Conservation (phyloP, 2,888 invertebrate genomes). For the Margaritifera margaritifera region DNA sequence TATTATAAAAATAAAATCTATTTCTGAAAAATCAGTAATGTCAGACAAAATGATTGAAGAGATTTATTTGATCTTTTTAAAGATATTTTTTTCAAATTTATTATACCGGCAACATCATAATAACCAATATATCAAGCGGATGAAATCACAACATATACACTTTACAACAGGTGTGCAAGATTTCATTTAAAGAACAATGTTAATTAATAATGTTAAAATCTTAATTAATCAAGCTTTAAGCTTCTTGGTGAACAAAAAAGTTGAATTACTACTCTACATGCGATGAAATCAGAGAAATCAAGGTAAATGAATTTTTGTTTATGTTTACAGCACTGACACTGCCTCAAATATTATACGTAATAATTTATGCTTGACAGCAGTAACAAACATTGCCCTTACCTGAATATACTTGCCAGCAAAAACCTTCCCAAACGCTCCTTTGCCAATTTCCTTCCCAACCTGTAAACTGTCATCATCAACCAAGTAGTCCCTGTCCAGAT, state of each 20-base stretch:
- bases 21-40: too few relatives aligned
- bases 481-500: conserved; percentile 86
- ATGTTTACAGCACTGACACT: too few relatives aligned
- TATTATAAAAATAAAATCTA: not conserved
- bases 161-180: too few relatives aligned
- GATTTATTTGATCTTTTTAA: too few relatives aligned
- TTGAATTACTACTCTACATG: not conserved
- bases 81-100: too few relatives aligned
- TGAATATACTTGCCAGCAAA: conserved; percentile 74
- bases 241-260: not conserved
- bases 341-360: not conserved
- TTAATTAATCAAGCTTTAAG: not conserved
- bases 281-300: not conserved
- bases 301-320: not conserved
- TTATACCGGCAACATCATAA: too few relatives aligned
- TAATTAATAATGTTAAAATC: too few relatives aligned
- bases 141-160: too few relatives aligned
- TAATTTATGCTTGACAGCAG: not conserved
- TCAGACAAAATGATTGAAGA: too few relatives aligned
- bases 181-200: too few relatives aligned
- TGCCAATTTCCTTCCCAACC: conserved; percentile 82
- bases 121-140: too few relatives aligned
- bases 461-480: conserved; percentile 86
- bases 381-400: conserved; percentile 8
- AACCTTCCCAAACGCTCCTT: conserved; percentile 99